phyloP scores from a whole-genome alignment of 2,888 invertebrate genomes.

The Synanthedon myopaeformis region DNA sequence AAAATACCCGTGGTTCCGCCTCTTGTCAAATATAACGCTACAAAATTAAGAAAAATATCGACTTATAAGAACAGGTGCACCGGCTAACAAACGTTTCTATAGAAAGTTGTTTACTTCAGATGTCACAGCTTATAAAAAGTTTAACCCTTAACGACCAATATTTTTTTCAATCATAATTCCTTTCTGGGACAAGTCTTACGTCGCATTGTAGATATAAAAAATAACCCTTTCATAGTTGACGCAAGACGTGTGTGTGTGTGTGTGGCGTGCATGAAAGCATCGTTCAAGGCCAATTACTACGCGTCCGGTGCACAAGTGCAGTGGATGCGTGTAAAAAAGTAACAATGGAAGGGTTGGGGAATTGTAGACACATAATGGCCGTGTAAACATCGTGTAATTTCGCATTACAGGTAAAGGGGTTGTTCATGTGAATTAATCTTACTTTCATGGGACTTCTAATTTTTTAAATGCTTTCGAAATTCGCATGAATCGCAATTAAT shows the following conservation, averaged over 20 bases:
- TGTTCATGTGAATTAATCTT: conserved; percentile 7
- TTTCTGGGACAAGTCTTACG: conserved; percentile 23
- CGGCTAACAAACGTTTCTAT: conserved; percentile 32
- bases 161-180: conserved; percentile 19
- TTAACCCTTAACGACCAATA: conserved; percentile 20
- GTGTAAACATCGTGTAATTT: conserved; percentile 68
- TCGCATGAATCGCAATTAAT: too few species aligned
- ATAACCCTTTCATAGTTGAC: conserved; percentile 26
- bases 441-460: too few species aligned
- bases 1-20: too few species aligned
- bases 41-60: too few species aligned
- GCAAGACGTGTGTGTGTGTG: conserved; percentile 12
- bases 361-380: conserved; percentile 56
- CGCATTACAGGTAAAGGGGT: conserved; percentile 52
- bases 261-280: conserved; percentile 11
- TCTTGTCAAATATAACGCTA: too few species aligned
- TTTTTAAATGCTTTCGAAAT: too few species aligned
- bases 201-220: conserved; percentile 32
- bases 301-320: conserved; percentile 49
- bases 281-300: conserved; percentile 31
- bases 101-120: conserved; percentile 54
- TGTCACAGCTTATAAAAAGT: conserved; percentile 49
- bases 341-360: conserved; percentile 59
- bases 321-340: conserved; percentile 31
- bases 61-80: conserved; percentile 39